A percentile compares a stretch with the other conserved stretches of the same genome.
Conservation (phyloP, 2,797 vertebrate genomes). For the Tragopan temminckii region DNA sequence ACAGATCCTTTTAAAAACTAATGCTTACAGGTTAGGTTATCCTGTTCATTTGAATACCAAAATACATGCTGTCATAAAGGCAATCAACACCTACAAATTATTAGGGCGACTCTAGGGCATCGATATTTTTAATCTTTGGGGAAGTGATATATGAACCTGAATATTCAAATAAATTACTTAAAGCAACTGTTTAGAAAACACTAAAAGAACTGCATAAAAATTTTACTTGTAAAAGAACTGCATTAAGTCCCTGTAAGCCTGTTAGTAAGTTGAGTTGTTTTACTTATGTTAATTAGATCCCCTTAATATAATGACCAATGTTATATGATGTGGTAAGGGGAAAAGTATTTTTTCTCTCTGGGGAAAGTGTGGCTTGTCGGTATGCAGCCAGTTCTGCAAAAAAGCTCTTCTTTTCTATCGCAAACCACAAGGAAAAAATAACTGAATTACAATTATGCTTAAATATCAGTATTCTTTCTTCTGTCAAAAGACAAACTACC, state of each 20-base stretch:
- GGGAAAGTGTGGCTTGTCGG: background rate
- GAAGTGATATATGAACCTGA: background rate
- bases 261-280: background rate
- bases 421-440: background rate
- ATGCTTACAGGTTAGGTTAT: background rate
- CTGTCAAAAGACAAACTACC: background rate
- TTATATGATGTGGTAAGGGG: background rate
- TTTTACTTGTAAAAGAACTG: background rate
- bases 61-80: background rate
- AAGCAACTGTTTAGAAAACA: background rate
- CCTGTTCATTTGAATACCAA: background rate
- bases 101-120: background rate
- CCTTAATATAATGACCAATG: background rate
- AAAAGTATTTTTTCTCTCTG: background rate
- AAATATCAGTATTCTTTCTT: background rate
- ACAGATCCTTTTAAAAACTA: background rate
- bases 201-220: background rate
- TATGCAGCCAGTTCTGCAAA: background rate
- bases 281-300: background rate
- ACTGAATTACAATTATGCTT: background rate
- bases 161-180: conserved; percentile 7
- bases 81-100: background rate
- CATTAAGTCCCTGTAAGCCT: background rate
- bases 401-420: background rate
- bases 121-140: background rate